Evolutionary conservation across 2,113 vertebrate species (phyloP), one percentile per base, ranked within the genome.

Genomic region (Pelusios castaneus): DNA sequence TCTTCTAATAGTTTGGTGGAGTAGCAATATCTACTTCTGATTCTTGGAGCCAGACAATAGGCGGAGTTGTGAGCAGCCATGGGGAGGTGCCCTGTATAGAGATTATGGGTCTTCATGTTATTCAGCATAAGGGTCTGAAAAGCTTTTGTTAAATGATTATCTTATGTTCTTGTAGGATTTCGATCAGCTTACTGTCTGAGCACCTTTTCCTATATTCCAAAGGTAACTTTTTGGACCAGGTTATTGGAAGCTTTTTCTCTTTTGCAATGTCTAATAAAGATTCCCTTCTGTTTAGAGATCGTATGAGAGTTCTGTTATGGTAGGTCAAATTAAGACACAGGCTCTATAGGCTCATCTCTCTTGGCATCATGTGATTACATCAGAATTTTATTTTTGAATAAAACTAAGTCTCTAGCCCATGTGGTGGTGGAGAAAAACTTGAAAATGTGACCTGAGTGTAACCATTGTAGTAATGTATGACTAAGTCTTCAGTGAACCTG

Each of bases 321-420:
- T 5, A 19, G 45, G 51, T 25, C 34, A 1, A 7, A 10, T 38
- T 10, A 82, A 78, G 19, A 22, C 55, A 24, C 1, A 60, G 75
- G 22, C 4, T 22, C 0, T 51, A 11, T 67, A 31, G 47, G 56
- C 31, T 2, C 8, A 3, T 31, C 80, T 70, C 0, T 9, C 25
- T 5, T 70, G 29, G 76, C 52, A 1, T 19, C 58, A 60, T 84
- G 10, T 51, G 70, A 51, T 11, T 54, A 2, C 29, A 24, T 47
- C 5, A 8, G 27, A 58, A 27, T 12, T 60, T 87, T 16, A 7
- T 19, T 73, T 24, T 58, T 29, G n/a, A n/a, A n/a, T n/a, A n/a
- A n/a, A 16, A 27, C 29, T 31, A 60, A 60, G 58, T 60, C 58
- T 31, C 58, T 31, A 58, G 27, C 11, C 27, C 27, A 31, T 31